Evolutionary conservation across 1,140 invertebrate genomes (phyloP), one percentile per base, ranked within the genome.

Genomic region (Oryctes rhinoceros): DNA sequence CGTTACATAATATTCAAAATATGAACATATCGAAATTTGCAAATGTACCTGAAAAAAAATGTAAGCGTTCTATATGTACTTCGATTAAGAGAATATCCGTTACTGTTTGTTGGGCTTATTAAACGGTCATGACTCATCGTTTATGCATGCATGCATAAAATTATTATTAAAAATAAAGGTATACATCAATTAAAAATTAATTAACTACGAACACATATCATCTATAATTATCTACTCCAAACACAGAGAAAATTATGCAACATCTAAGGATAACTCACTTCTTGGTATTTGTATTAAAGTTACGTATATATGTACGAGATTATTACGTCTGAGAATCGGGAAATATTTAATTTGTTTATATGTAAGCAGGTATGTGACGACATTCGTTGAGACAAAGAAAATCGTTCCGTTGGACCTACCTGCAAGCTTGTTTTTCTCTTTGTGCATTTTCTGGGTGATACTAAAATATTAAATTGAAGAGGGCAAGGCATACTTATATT

Each of bases 401-500:
- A 18, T 62, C 13, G 20, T 20, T 20, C 35, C 49, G 59, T 62
- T 65, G 48, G 62, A 79, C 30, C 62, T 35, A 74, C 62, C 65
- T 79, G 65, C n/a, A 18, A 47, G 78, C 74, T 71, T 71, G 20
- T 71, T 71, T 35, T 20, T 37, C 24, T 71, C 65, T 71, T 30
- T 35, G 65, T 37, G 20, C 65, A 71, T 71, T 71, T 71, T 71
- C 65, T 71, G 65, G 65, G 35, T 71, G 65, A 71, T 71, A 67
- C 62, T 79, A 80, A 81, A 81, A 81, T 82, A 82, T 82, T 82
- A 82, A 81, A 80, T 53, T 75, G 30, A 59, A 47, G 30, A 80
- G 80, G 81, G 80, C 62, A 78, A 76, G 81, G 79, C 81, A 65
- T 59, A 78, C 80, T 76, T 39, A 79, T 78, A 79, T 82, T 81